A percentile compares a stretch with the other conserved stretches of the same genome.
phyloP scores from a whole-genome alignment of 2,797 vertebrate genomes.

The Perdix hodgsoniae region DNA sequence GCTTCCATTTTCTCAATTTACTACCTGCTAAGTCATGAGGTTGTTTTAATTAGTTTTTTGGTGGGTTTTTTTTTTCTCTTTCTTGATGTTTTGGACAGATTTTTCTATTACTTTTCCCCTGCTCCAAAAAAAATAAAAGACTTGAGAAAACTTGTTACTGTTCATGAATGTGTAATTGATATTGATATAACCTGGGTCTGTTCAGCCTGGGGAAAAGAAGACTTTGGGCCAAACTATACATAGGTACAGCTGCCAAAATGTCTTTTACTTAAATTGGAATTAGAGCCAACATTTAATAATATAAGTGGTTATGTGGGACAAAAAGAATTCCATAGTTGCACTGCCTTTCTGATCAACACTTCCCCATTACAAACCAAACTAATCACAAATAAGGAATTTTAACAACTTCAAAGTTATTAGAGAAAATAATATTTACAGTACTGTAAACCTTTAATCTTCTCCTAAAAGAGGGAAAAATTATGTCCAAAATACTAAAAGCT shows the following conservation, averaged over 20 bases:
- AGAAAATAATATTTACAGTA: conserved; percentile 1
- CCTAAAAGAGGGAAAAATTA: not conserved
- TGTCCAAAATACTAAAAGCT: not conserved
- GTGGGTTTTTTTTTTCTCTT: not conserved
- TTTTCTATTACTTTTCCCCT: not conserved
- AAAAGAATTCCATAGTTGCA: not conserved
- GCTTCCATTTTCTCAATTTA: not conserved
- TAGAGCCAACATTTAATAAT: conserved; percentile 3
- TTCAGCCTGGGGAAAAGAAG: too few relatives aligned
- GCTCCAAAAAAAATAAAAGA: not conserved
- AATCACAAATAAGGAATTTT: conserved; percentile 6
- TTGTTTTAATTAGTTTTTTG: not conserved
- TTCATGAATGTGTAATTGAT: not conserved
- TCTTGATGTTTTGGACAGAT: not conserved
- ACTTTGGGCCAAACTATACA: not conserved
- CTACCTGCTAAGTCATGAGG: not conserved
- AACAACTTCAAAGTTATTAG: conserved; percentile 9
- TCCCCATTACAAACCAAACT: not conserved
- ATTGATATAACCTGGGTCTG: not conserved
- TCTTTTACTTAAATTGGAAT: conserved; percentile 43
- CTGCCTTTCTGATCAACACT: conserved; percentile 11
- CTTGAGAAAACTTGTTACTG: not conserved
- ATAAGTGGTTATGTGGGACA: not conserved
- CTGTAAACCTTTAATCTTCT: not conserved
- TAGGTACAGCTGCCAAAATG: conserved; percentile 13